Conservation (phyloP, 2,888 invertebrate species). For the Eurytoma californica region DNA sequence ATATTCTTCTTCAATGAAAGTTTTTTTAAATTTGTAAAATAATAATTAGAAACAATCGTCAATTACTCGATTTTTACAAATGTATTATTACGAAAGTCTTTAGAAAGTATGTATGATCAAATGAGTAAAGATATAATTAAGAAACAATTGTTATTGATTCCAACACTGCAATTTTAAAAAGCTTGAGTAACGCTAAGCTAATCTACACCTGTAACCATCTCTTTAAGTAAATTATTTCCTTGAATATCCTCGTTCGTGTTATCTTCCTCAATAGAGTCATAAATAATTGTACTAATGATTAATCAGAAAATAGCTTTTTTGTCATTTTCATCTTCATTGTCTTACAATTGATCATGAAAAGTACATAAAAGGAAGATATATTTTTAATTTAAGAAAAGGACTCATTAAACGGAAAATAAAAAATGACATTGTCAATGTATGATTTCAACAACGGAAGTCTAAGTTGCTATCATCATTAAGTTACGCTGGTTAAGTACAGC, state of each 20-base stretch:
- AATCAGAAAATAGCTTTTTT: too few species aligned
- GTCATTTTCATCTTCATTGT: too few species aligned
- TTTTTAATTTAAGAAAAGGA: too few species aligned
- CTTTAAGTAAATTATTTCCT: conserved; percentile 26
- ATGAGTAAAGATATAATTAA: too few species aligned
- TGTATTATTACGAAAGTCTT: conserved; percentile 7
- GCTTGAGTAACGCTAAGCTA: conserved; percentile 6
- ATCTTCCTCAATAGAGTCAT: too few species aligned
- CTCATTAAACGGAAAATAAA: background rate
- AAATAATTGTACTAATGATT: too few species aligned
- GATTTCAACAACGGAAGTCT: conserved; percentile 5
- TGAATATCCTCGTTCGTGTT: background rate
- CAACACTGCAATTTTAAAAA: conserved; percentile 32
- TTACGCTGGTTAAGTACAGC: background rate
- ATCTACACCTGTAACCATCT: background rate
- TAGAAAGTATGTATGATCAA: conserved; percentile 1
- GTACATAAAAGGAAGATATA: too few species aligned
- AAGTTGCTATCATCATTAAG: background rate
- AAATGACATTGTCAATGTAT: background rate
- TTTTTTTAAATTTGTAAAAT: too few species aligned
- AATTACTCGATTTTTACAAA: conserved; percentile 24
- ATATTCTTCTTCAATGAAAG: too few species aligned
- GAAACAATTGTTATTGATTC: conserved; percentile 1
- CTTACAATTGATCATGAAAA: too few species aligned
- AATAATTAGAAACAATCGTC: background rate